Evolutionary conservation across 2,113 vertebrate genomes (phyloP).

Genomic region (Ranitomeya variabilis): DNA sequence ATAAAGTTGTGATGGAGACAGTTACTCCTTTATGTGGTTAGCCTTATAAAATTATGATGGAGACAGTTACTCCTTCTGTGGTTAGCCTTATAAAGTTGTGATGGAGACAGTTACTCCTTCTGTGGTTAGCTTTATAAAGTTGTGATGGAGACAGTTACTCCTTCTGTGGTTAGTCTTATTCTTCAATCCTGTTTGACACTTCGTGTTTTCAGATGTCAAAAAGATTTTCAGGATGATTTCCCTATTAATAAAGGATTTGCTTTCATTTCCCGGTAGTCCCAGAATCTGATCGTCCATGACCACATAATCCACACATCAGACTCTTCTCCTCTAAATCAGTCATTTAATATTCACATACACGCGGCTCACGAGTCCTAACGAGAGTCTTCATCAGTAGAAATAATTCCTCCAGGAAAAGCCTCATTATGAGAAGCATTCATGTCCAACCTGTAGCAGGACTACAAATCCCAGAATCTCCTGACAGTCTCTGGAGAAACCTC

Average conservation of each 20-base stretch:
- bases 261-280: not conserved
- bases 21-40: no score
- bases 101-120: no score
- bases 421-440: not conserved
- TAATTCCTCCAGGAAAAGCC: slow-evolving; percentile 1
- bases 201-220: not conserved
- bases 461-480: not conserved
- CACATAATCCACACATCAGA: not conserved
- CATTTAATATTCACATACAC: not conserved
- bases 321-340: not conserved
- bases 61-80: no score
- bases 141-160: no score
- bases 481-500: no score
- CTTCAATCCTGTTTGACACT: no score
- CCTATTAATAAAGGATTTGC: no score
- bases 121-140: no score
- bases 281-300: not conserved
- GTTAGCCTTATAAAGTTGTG: no score
- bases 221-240: not conserved
- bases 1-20: no score
- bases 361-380: not conserved
- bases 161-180: no score
- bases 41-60: no score
- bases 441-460: not conserved
- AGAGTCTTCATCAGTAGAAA: not conserved